phyloP scores from a whole-genome alignment of 2,797 vertebrate genomes.

The Paedocypris micromegethes region DNA sequence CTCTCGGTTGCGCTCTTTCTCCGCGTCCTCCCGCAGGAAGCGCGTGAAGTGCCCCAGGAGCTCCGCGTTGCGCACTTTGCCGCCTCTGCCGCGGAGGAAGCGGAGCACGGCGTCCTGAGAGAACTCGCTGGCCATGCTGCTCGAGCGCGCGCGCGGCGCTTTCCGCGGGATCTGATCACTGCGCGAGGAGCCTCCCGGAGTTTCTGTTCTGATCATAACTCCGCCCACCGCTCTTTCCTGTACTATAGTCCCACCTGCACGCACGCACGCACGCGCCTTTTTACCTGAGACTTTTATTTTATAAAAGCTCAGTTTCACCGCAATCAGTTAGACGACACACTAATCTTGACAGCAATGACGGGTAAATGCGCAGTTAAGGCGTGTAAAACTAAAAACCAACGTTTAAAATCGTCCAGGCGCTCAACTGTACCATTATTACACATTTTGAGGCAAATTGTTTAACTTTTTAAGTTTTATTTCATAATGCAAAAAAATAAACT shows the following conservation, averaged over 20 bases:
- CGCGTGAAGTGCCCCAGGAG: slow-evolving; percentile 75
- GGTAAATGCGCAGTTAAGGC: no score
- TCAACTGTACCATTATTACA: no score
- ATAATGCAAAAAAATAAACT: no score
- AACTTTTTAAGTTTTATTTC: no score
- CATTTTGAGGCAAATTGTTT: no score
- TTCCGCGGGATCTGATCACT: background rate
- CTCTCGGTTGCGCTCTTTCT: slow-evolving; percentile 75
- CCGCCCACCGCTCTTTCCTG: slow-evolving; percentile 41
- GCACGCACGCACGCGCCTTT: slow-evolving; percentile 26
- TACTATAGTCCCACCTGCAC: slow-evolving; percentile 51
- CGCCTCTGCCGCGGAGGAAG: slow-evolving; percentile 75
- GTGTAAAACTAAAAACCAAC: no score
- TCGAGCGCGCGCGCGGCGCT: background rate
- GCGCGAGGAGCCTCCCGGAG: slow-evolving; percentile 9
- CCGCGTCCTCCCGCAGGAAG: slow-evolving; percentile 70
- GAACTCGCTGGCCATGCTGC: slow-evolving; percentile 76
- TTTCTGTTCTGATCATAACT: slow-evolving; percentile 32
- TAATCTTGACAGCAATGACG: no score
- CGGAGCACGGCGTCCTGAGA: slow-evolving; percentile 80
- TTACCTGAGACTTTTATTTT: background rate
- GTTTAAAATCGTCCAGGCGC: no score
- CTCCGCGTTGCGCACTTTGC: slow-evolving; percentile 76
- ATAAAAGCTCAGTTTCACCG: no score
- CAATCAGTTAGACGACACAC: no score